phyloP scores from a whole-genome alignment of 2,888 invertebrate genomes.

The Agriopis leucophaearia region DNA sequence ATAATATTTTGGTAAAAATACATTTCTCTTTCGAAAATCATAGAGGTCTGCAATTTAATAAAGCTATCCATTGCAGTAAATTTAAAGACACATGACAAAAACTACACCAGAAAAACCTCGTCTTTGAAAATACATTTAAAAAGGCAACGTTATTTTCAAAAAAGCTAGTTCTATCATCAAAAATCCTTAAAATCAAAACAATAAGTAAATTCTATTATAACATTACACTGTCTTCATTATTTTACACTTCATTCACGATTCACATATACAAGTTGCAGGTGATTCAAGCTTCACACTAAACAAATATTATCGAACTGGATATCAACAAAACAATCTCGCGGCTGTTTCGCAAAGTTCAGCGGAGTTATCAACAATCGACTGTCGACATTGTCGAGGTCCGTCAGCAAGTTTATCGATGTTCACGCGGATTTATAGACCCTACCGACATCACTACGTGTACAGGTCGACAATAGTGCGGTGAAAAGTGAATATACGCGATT shows the following conservation, averaged over 20 bases:
- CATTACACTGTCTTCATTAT: not conserved
- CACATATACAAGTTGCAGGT: not conserved
- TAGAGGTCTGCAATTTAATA: too few species aligned
- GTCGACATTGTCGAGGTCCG: slow-evolving; percentile 48
- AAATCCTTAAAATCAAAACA: not conserved
- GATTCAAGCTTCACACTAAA: slow-evolving; percentile 37
- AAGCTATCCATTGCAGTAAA: too few species aligned
- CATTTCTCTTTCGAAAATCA: too few species aligned
- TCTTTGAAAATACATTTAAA: too few species aligned
- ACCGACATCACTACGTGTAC: slow-evolving; percentile 48
- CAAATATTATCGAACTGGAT: slow-evolving; percentile 43
- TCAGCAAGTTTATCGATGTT: slow-evolving; percentile 53
- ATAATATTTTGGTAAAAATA: not conserved
- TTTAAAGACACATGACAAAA: too few species aligned
- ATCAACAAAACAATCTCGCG: slow-evolving; percentile 51
- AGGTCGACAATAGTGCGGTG: slow-evolving; percentile 39
- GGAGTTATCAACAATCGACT: slow-evolving; percentile 53
- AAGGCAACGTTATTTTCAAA: too few species aligned
- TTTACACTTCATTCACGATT: not conserved
- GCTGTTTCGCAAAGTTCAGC: slow-evolving; percentile 50
- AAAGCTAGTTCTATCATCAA: too few species aligned
- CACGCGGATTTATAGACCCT: slow-evolving; percentile 42
- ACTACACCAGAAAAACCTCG: too few species aligned
- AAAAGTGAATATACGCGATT: slow-evolving; percentile 52
- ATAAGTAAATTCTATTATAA: not conserved